Evolutionary conservation across 2,888 invertebrate species (phyloP), one percentile per base, ranked within the genome.

Genomic region (Periphyllus acericola): DNA sequence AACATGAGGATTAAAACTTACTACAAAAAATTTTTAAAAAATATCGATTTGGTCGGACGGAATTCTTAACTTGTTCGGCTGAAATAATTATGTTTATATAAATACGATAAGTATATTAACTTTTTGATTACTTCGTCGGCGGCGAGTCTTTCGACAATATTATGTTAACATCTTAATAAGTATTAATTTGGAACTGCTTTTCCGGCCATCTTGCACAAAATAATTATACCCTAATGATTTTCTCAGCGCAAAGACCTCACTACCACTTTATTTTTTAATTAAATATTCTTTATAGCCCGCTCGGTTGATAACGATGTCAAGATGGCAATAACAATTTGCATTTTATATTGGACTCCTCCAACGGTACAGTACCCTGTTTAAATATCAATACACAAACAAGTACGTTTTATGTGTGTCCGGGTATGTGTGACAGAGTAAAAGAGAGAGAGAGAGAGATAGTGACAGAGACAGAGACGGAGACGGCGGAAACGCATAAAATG

Each of bases 111-210:
- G 34, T 11, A 60, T 0, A 34, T 55, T 79, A 79, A 34, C 55
- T 79, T 79, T 79, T 79, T 25, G 34, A 79, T 79, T 79, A 55
- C 55, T 79, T 14, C 79, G 34, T 60, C 55, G 32, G 9, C 68
- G 9, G 0, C 34, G 14, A 55, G 11, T 55, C 32, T 60, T 34
- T 34, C 55, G 55, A 6, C 14, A 34, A 79, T 34, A 25, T 60
- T 60, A 14, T 79, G 79, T 79, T 79, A 34, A 79, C 79, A 71
- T 34, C 79, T 34, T 55, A 34, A 25, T 55, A 79, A 79, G 55
- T 79, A 79, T 79, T 79, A 79, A 79, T 79, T 79, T 60, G 6
- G 25, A 25, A 60, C 34, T 34, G 25, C 79, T 60, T 79, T 79
- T 3, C 55, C 79, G 8, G 32, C 25, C 55, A 34, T 55, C 78